Evolutionary conservation across 2,888 invertebrate species (phyloP), one percentile per base, ranked within the genome.

Genomic region (Octodonta nipae): DNA sequence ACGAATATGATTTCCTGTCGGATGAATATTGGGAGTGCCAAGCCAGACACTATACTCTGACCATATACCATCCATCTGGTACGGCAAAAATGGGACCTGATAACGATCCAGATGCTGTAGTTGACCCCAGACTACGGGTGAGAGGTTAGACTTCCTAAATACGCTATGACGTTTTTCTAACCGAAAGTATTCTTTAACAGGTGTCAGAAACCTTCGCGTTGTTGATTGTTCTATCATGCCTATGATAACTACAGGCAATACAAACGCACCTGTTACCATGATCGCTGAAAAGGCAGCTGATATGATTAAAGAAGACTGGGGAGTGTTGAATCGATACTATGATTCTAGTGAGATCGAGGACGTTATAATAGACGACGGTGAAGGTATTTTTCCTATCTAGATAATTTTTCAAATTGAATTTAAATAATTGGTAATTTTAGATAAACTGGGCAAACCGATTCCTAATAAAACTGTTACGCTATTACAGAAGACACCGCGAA

Each of bases 211-310:
- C 4, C 63, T 88, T 4, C 65, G 87, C 15, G 78, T 88, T 0
- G 71, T 85, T 2, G 88, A 88, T 54, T 82, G 77, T 1, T 85
- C 84, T 43, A 68, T 88, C 12, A 86, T 88, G 81, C 87, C 87
- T 0, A 70, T 62, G 2, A 81, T 87, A 32, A 67, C 75, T 0
- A 79, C 70, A 16, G 86, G 85, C 0, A 85, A 87, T 51, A 86
- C 84, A 0, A 85, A 85, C 49, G 84, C 82, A 0, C 83, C 86
- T 0, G 72, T 72, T 1, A 75, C 85, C 26, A 86, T 86, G 86
- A 78, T 87, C 26, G 86, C 78, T 0, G 86, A 87, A 52, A 84
- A 80, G 49, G 83, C 76, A 1, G 68, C 83, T 0, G 84, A 86
- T 49, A 74, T 87, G 70, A 82, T 87, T 43, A 83, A 82, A 52